Percentiles rank a stretch among this genome's conserved stretches.
phyloP scores from a whole-genome alignment of 2,888 invertebrate genomes.

The Dilophus febrilis region DNA sequence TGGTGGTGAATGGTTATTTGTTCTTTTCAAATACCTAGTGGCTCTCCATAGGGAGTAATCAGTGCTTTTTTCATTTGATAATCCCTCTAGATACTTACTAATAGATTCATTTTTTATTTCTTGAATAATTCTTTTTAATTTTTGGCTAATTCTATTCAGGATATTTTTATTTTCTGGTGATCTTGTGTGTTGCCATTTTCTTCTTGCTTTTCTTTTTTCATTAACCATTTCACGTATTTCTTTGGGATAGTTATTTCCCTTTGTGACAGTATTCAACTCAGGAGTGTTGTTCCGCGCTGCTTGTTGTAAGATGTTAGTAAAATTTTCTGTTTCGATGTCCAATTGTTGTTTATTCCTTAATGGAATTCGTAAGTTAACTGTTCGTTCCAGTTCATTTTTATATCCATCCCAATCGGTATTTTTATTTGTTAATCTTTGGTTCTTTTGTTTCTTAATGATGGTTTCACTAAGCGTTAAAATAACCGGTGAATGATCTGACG shows the following conservation, averaged over 20 bases:
- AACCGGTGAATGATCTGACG: conserved; percentile 14
- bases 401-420: conserved; percentile 8
- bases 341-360: conserved; percentile 11
- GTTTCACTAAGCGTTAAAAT: conserved; percentile 10
- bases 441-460: conserved; percentile 8
- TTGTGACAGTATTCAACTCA: background rate
- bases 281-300: conserved; percentile 7
- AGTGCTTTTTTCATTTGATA: conserved; percentile 2
- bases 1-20: conserved; percentile 3
- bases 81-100: conserved; percentile 2
- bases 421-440: conserved; percentile 8
- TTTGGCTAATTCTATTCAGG: conserved; percentile 8
- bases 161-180: conserved; percentile 10
- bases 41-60: conserved; percentile 10
- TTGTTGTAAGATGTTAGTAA: conserved; percentile 9
- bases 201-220: conserved; percentile 9
- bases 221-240: background rate
- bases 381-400: conserved; percentile 5
- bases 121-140: conserved; percentile 8
- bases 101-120: background rate
- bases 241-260: background rate
- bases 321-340: conserved; percentile 9
- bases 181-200: conserved; percentile 10
- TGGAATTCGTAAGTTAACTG: conserved; percentile 6
- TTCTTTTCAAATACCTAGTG: conserved; percentile 7